Conservation (phyloP, 2,797 vertebrate genomes). For the Acanthornis magna region DNA sequence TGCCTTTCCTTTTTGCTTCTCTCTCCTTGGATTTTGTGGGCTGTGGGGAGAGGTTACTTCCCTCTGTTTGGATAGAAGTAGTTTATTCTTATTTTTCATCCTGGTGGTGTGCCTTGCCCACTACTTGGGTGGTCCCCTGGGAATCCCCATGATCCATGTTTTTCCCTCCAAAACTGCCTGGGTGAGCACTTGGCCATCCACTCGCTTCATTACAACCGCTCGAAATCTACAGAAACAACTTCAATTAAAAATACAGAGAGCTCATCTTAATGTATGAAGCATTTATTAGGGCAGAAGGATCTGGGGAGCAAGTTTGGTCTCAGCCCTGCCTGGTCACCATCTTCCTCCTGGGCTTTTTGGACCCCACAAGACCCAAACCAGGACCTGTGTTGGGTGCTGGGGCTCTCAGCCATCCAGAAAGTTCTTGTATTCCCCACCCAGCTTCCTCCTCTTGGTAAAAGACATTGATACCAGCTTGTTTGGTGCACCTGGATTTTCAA, state of each 20-base stretch:
- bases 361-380: neutral
- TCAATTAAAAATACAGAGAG: neutral
- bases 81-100: neutral
- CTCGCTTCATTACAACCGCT: neutral
- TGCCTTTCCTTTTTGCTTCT: neutral
- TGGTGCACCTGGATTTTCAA: neutral
- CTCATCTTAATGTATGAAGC: neutral
- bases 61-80: neutral
- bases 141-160: accelerated
- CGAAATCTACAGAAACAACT: neutral
- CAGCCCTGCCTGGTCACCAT: accelerated
- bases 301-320: neutral
- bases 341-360: neutral
- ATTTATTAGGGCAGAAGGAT: neutral
- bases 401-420: neutral
- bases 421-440: neutral
- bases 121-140: neutral
- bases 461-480: neutral
- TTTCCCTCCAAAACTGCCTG: neutral
- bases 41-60: neutral
- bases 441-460: neutral
- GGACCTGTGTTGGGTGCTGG: neutral
- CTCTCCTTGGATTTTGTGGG: neutral
- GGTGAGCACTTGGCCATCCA: accelerated
- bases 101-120: accelerated